Evolutionary conservation across 1,140 invertebrate genomes (phyloP).

Genomic region (Drosophila aff.): DNA sequence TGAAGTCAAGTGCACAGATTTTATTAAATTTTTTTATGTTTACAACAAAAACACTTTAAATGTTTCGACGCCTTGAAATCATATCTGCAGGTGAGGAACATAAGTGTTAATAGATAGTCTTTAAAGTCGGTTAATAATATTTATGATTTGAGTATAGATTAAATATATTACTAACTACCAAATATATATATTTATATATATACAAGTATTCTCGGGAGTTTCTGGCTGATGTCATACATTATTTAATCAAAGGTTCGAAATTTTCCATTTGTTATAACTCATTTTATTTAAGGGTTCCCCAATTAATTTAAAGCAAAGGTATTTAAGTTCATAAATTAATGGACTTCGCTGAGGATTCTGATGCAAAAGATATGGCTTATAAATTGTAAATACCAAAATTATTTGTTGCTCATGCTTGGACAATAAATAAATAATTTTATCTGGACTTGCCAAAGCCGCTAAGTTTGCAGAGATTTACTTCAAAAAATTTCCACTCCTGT

Average conservation of each 20-base stretch:
- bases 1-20: not conserved
- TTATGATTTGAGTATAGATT: not conserved
- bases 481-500: not conserved
- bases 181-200: not conserved
- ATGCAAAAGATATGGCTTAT: constrained; percentile 2
- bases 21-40: not conserved
- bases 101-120: not conserved
- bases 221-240: too few species aligned
- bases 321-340: not conserved
- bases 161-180: not conserved
- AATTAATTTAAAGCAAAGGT: not conserved
- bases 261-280: not conserved
- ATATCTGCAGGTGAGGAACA: not conserved
- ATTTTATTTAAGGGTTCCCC: not conserved
- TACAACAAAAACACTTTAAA: not conserved
- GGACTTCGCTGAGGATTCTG: not conserved
- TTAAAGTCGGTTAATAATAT: not conserved
- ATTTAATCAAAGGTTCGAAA: not conserved
- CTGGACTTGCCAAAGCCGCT: not conserved
- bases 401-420: not conserved
- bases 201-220: not conserved
- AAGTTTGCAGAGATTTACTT: not conserved
- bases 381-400: constrained; percentile 2
- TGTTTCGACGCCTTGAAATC: not conserved
- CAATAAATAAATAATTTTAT: constrained; percentile 15